Evolutionary conservation across 2,113 vertebrate genomes (phyloP).

Genomic region (Tonatia bakeri): DNA sequence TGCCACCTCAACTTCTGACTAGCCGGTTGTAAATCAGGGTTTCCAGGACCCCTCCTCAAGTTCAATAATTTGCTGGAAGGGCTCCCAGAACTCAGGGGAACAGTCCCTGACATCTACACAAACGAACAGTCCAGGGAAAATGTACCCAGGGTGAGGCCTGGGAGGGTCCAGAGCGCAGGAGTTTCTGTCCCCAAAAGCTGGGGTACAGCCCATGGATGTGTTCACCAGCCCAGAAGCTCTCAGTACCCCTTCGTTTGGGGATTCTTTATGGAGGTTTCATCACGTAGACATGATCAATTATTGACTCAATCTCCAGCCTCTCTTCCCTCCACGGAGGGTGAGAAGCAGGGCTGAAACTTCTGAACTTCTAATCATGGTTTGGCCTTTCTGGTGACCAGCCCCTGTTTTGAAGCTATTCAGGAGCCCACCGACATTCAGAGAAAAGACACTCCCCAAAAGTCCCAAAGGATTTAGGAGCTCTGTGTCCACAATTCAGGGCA

Average conservation of each 20-base stretch:
- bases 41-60: neutral
- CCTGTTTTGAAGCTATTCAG: neutral
- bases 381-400: neutral
- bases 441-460: neutral
- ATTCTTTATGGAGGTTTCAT: neutral
- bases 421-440: neutral
- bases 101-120: neutral
- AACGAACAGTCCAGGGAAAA: neutral
- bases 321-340: neutral
- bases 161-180: too few species aligned
- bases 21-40: neutral
- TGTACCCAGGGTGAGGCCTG: too few species aligned
- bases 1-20: neutral
- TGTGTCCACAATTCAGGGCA: neutral
- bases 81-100: neutral
- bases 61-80: neutral
- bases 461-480: neutral
- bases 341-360: neutral
- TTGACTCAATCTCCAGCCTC: neutral
- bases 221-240: neutral
- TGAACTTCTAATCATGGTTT: neutral
- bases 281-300: neutral
- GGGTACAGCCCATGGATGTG: neutral
- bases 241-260: neutral
- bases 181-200: neutral